phyloP scores from a whole-genome alignment of 2,113 vertebrate species.

The Gallinago undulata region DNA sequence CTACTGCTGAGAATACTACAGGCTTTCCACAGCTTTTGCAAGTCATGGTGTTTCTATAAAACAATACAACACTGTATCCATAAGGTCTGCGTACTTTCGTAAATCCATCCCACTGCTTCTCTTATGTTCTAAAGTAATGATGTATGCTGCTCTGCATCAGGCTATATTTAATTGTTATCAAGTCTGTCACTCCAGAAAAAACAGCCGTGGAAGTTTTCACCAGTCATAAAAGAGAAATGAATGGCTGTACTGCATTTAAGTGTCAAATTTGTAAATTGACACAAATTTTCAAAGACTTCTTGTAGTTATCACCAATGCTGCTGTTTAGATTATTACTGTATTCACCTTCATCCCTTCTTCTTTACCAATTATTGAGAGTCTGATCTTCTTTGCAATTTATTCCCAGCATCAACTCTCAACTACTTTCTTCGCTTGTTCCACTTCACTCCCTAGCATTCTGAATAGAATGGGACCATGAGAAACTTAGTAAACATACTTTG shows the following conservation, averaged over 20 bases:
- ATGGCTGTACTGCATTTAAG: not conserved
- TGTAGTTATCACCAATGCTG: not conserved
- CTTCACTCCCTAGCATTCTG: not conserved
- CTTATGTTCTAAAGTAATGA: not conserved
- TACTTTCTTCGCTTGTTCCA: not conserved
- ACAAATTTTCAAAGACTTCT: not conserved
- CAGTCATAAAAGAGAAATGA: not conserved
- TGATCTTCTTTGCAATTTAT: not conserved
- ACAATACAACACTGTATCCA: not conserved
- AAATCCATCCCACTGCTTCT: not conserved
- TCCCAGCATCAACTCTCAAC: not conserved
- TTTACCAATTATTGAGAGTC: not conserved
- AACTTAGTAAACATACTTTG: not conserved
- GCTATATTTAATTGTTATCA: not conserved
- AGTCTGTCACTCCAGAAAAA: not conserved
- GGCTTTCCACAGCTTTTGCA: not conserved
- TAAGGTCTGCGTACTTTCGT: not conserved
- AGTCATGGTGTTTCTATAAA: not conserved
- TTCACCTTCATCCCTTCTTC: not conserved
- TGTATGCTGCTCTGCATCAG: not conserved
- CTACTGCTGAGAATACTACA: not conserved
- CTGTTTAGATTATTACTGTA: not conserved
- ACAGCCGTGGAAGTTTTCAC: not conserved
- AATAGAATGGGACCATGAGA: not conserved
- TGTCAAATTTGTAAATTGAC: not conserved